phyloP scores from a whole-genome alignment of 2,113 vertebrate genomes.

The Hemiprocne comata region DNA sequence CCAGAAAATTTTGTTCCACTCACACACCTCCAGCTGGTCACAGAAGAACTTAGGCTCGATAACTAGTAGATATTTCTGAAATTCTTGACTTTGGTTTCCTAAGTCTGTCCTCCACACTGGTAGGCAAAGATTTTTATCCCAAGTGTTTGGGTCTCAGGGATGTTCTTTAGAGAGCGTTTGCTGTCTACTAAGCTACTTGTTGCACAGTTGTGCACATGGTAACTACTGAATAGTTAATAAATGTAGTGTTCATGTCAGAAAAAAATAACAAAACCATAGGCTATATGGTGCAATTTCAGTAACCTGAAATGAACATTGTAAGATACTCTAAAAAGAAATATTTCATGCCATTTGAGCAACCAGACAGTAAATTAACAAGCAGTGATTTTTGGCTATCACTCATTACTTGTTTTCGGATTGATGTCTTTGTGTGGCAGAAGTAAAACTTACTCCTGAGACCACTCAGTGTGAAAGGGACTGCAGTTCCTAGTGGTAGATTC shows the following conservation, averaged over 20 bases:
- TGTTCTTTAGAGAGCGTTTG: not conserved
- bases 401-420: not conserved
- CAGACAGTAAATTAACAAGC: not conserved
- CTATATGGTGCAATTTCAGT: not conserved
- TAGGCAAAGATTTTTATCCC: not conserved
- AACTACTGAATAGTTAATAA: not conserved
- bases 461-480: not conserved
- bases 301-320: slow-evolving; percentile 3
- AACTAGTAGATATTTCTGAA: not conserved
- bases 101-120: not conserved
- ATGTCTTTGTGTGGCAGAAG: not conserved
- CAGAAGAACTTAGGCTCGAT: not conserved
- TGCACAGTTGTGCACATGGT: not conserved
- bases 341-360: not conserved
- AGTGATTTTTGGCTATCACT: not conserved
- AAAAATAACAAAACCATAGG: not conserved
- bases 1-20: not conserved
- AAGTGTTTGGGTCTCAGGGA: not conserved
- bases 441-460: not conserved
- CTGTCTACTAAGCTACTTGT: not conserved
- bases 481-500: not conserved
- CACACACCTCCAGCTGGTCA: not conserved
- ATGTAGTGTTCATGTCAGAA: not conserved
- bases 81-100: not conserved
- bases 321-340: not conserved